These are phyloP conservation scores for Glaucopsyche alexis DNA, from an alignment of 2,888 invertebrate genomes.

Conservation along the genomic window DNA sequence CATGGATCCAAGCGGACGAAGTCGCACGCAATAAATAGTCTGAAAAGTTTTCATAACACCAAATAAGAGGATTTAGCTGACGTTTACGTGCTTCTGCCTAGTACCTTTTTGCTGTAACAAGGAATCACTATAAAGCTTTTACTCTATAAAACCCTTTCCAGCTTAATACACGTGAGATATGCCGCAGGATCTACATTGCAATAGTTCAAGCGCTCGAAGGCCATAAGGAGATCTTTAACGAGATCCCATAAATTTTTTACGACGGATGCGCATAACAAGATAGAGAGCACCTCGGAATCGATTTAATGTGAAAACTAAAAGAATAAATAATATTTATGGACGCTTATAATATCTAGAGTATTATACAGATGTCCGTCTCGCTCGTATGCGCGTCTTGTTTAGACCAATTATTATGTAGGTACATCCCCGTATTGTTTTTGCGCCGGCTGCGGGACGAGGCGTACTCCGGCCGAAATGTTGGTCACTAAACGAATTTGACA, in stretches of 20 bases:
- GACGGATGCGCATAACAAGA: slow-evolving; percentile 2
- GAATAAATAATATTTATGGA: background rate
- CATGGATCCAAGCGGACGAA: too few species aligned
- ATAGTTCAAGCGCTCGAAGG: slow-evolving; percentile 2
- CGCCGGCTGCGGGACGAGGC: slow-evolving; percentile 40
- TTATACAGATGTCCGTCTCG: slow-evolving; percentile 39
- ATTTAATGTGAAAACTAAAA: background rate
- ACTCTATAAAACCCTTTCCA: background rate
- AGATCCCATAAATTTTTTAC: slow-evolving; percentile 8
- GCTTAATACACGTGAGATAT: background rate
- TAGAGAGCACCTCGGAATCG: background rate
- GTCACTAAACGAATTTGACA: slow-evolving; percentile 44
- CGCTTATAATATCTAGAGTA: too few species aligned
- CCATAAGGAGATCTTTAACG: slow-evolving; percentile 9
- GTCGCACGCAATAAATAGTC: too few species aligned
- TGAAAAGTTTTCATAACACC: too few species aligned
- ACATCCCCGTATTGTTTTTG: slow-evolving; percentile 43
- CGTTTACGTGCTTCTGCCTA: too few species aligned
- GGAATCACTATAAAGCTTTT: slow-evolving; percentile 1
- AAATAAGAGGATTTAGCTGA: too few species aligned
- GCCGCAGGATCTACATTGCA: background rate
- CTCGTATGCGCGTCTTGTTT: slow-evolving; percentile 30
- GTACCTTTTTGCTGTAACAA: background rate
- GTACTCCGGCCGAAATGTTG: slow-evolving; percentile 41
- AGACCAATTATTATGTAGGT: slow-evolving; percentile 45